Evolutionary conservation across 2,888 invertebrate species (phyloP).

Genomic region (Gari tellinella): DNA sequence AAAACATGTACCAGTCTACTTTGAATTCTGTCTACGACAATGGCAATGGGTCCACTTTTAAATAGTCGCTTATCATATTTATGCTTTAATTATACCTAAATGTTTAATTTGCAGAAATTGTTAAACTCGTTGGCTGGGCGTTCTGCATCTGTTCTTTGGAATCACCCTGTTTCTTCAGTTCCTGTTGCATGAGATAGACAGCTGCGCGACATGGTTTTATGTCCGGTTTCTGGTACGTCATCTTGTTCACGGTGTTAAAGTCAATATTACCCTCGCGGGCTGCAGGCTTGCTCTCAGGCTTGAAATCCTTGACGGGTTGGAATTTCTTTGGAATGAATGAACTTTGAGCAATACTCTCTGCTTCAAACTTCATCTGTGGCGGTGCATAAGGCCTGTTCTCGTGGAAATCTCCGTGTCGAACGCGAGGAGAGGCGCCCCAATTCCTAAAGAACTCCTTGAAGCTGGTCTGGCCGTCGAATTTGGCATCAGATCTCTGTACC

Average conservation of each 20-base stretch:
- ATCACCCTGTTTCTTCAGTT: constrained; percentile 62
- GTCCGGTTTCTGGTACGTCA: constrained; percentile 73
- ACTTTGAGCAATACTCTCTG: constrained; percentile 61
- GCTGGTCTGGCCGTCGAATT: constrained; percentile 77
- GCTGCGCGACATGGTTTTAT: constrained; percentile 75
- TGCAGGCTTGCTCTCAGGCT: constrained; percentile 70
- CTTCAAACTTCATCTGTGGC: constrained; percentile 72
- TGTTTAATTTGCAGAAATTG: constrained; percentile 49
- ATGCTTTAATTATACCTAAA: background rate
- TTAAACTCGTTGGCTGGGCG: constrained; percentile 47
- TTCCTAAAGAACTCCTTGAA: constrained; percentile 78
- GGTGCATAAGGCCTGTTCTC: constrained; percentile 79
- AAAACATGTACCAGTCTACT: too few relatives aligned
- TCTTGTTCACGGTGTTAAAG: constrained; percentile 76
- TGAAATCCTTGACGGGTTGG: constrained; percentile 67
- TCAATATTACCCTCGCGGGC: constrained; percentile 67
- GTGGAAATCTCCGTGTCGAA: constrained; percentile 80
- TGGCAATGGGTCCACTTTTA: too few relatives aligned
- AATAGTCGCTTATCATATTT: background rate
- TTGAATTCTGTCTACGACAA: too few relatives aligned
- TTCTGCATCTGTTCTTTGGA: constrained; percentile 20
- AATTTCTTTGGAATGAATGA: constrained; percentile 73
- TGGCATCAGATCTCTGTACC: constrained; percentile 62
- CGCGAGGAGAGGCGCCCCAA: constrained; percentile 72
- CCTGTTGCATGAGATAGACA: constrained; percentile 75